phyloP scores from a whole-genome alignment of 30 jellyfish, hydroid and myxozoan genomes.

The Cassiopea andromeda region DNA sequence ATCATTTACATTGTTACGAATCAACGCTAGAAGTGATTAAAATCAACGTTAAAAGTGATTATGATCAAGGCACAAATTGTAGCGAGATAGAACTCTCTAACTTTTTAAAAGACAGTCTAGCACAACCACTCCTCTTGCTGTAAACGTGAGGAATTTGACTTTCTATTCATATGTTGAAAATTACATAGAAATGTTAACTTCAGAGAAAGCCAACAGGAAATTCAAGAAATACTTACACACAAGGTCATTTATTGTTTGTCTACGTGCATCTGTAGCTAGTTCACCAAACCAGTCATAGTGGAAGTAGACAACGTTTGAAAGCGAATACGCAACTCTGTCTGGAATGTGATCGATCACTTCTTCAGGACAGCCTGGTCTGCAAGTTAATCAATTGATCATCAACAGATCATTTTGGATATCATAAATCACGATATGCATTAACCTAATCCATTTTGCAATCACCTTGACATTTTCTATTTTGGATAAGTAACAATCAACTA shows the following conservation, averaged over 20 bases:
- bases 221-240: constrained; percentile 12
- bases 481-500: too few relatives aligned
- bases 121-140: too few relatives aligned
- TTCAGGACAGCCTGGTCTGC: constrained; percentile 54
- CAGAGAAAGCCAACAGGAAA: neutral
- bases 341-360: constrained; percentile 67
- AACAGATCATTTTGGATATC: too few relatives aligned
- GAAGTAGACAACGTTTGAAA: constrained; percentile 51
- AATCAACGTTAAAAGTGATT: too few relatives aligned
- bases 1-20: constrained; percentile 35
- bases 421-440: too few relatives aligned
- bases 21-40: constrained; percentile 22
- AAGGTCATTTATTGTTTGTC: constrained; percentile 22
- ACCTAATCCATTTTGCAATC: neutral
- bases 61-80: too few relatives aligned
- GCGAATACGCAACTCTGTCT: constrained; percentile 61
- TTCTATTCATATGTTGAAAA: too few relatives aligned
- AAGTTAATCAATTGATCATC: neutral
- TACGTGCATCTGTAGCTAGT: constrained; percentile 21
- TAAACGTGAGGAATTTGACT: too few relatives aligned
- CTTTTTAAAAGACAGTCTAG: too few relatives aligned
- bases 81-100: too few relatives aligned
- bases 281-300: constrained; percentile 55
- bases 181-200: neutral
- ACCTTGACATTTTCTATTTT: too few relatives aligned